Base-by-base conservation (phyloP, 2,888 invertebrate genomes). In the Frankliniella fusca region DNA sequence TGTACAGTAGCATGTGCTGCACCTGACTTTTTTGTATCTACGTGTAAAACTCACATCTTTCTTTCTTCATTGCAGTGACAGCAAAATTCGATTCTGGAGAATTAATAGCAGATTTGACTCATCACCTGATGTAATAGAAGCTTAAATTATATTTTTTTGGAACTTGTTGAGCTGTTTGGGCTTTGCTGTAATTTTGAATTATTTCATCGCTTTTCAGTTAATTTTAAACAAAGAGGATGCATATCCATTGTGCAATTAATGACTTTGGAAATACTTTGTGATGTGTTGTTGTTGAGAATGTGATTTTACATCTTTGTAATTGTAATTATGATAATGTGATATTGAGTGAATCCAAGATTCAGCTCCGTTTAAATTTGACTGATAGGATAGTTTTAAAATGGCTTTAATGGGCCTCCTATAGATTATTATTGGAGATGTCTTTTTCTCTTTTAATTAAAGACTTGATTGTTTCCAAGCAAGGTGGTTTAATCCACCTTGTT, bases 41-140 rank as follows among this genome's bases (percentile, higher is more conserved):
- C n/a, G n/a, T n/a, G 54, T 54, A 54, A 54, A 12, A 54, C 20
- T 3, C 12, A 54, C 54, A 50, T 54, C 20, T 54, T 54, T 80
- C 2, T n/a, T 8, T 80, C 28, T 50, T 80, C n/a, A n/a, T 80
- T 80, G 27, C 81, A 81, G 81, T 54, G 81, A 81, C 81, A 81
- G 27, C 54, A 81, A n/a, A 23, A 23, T 81, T 48, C 81, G 81
- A 38, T 48, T 81, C 54, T 81, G 81, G 81, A 81, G 70, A 70
- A 70, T 70, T 9, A 70, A 70, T 11, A 70, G 70, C 70, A 70
- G 70, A 70, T 70, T 70, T 70, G 70, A 70, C 23, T 20, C 70
- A 11, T 70, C 70, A 70, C 23, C 70, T 70, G 70, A 70, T 70
- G 70, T 27, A 11, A 70, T 70, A 5, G 70, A 70, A 23, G 70